phyloP scores from a whole-genome alignment of 2,797 vertebrate genomes.

The Phaenicophaeus curvirostris region DNA sequence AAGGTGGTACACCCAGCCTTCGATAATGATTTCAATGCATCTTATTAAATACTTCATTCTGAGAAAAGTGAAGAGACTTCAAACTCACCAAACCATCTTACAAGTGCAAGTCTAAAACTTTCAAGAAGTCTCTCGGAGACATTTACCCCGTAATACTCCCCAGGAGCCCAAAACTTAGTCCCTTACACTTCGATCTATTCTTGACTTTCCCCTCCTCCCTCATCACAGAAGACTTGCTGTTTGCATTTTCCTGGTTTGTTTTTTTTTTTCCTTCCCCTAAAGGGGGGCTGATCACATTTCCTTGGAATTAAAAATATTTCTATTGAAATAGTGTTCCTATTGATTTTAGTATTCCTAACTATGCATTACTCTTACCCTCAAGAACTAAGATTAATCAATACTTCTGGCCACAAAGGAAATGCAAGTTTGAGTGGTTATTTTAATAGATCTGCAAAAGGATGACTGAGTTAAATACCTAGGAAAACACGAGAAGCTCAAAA shows the following conservation, averaged over 20 bases:
- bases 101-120: background rate
- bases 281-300: background rate
- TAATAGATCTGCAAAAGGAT: background rate
- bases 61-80: background rate
- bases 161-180: background rate
- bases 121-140: background rate
- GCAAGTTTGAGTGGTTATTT: background rate
- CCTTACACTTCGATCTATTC: background rate
- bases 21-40: background rate
- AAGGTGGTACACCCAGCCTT: background rate
- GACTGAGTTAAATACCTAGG: background rate
- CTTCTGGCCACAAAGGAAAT: background rate
- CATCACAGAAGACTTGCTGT: background rate
- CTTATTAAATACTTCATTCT: background rate
- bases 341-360: background rate
- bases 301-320: background rate
- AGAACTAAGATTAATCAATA: background rate
- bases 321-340: background rate
- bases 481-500: background rate
- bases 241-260: too few species aligned
- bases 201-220: background rate
- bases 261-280: background rate
- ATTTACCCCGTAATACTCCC: background rate
- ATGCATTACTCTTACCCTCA: background rate
- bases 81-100: background rate